Conservation (phyloP, 2,888 invertebrate genomes). For the Pseudococcus longispinus region DNA sequence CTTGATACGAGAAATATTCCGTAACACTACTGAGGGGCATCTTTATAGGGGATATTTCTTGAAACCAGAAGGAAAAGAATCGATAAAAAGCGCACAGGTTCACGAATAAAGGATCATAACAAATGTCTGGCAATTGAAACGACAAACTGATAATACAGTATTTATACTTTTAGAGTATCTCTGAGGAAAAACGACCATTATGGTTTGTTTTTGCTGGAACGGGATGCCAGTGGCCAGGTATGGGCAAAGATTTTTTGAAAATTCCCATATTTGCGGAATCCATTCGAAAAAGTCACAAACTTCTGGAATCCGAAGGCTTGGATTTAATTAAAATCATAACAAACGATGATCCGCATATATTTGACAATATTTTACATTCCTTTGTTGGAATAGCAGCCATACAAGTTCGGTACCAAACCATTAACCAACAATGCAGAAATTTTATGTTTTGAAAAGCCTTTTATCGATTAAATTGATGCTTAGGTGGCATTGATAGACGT, state of each 20-base stretch:
- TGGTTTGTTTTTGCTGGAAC: constrained; percentile 93
- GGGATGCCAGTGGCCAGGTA: constrained; percentile 87
- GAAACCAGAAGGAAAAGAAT: neutral
- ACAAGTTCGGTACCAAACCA: no score
- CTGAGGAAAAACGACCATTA: constrained; percentile 73
- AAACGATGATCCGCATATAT: constrained; percentile 69
- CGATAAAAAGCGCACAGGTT: neutral
- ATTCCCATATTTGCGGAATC: constrained; percentile 77
- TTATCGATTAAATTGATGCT: neutral
- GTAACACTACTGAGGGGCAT: neutral
- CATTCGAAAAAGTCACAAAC: constrained; percentile 72
- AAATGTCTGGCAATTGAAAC: neutral
- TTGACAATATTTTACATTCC: constrained; percentile 73
- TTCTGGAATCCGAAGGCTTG: constrained; percentile 70
- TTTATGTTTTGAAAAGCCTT: no score
- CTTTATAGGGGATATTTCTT: neutral
- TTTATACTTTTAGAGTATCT: constrained; percentile 65
- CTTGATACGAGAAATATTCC: neutral
- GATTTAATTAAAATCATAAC: constrained; percentile 72
- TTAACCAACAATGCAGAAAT: no score
- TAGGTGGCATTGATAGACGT: constrained; percentile 73
- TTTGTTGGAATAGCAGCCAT: constrained; percentile 77
- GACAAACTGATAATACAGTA: neutral
- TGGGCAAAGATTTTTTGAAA: constrained; percentile 78
- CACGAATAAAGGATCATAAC: neutral